Conservation (phyloP, 2,797 vertebrate species). For the Salmo trutta region DNA sequence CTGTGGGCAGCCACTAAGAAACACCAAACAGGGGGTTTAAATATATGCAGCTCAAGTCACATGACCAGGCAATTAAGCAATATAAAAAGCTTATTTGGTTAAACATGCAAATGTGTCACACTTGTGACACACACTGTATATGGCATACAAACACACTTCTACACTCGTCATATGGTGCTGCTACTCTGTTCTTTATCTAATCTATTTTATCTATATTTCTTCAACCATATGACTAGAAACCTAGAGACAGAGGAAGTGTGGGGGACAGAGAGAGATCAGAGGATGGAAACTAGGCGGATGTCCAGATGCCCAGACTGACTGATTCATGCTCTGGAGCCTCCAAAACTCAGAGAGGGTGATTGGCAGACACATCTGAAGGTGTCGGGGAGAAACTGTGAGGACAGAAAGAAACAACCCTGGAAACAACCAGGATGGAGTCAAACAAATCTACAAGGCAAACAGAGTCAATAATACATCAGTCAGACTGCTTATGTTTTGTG, state of each 20-base stretch:
- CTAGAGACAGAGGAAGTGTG: constrained; percentile 7
- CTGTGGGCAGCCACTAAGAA: too few species aligned
- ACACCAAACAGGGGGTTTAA: too few species aligned
- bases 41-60: too few species aligned
- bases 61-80: too few species aligned
- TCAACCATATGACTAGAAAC: not conserved
- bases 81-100: too few species aligned
- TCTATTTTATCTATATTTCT: not conserved
- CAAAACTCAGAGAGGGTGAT: constrained; percentile 64
- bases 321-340: constrained; percentile 66
- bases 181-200: too few species aligned
- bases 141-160: too few species aligned
- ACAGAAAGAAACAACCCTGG: constrained; percentile 64
- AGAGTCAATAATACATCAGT: constrained; percentile 69
- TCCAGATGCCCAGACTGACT: constrained; percentile 49
- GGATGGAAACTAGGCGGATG: constrained; percentile 57
- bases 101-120: too few species aligned
- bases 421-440: constrained; percentile 56
- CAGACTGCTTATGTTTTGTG: constrained; percentile 32
- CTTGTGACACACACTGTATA: too few species aligned
- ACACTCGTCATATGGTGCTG: too few species aligned
- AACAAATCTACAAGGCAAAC: constrained; percentile 63
- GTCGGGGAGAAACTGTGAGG: constrained; percentile 46
- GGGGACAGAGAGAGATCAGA: constrained; percentile 50
- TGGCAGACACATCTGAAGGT: constrained; percentile 71